These are phyloP conservation scores for Pituophis catenifer DNA, from an alignment of 2,113 vertebrate species.

Conservation along the genomic window DNA sequence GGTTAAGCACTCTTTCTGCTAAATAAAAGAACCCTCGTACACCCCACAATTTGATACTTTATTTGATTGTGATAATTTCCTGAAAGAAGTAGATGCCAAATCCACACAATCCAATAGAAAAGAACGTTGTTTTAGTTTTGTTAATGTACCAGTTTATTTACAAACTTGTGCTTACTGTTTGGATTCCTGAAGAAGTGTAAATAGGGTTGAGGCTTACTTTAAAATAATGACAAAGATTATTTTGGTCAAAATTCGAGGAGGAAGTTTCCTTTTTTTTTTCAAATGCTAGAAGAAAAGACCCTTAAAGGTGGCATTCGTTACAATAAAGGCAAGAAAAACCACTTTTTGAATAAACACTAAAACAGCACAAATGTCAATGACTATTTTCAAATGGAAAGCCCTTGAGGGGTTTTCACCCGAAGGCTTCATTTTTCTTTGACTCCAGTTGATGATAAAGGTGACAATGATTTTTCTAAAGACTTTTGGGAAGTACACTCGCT, in stretches of 20 bases:
- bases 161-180: background rate
- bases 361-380: background rate
- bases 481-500: background rate
- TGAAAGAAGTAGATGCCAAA: background rate
- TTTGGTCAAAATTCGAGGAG: background rate
- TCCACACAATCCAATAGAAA: background rate
- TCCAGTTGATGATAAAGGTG: background rate
- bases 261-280: too few relatives aligned
- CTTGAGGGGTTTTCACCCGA: background rate
- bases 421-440: background rate
- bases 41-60: background rate
- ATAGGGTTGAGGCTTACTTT: background rate
- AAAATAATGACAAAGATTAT: background rate
- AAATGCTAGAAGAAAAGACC: background rate
- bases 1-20: background rate
- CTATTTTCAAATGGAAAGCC: background rate
- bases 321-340: background rate
- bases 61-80: background rate
- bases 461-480: background rate
- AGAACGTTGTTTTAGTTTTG: background rate
- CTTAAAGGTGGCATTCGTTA: background rate
- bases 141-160: background rate
- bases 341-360: background rate
- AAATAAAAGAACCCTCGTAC: accelerated
- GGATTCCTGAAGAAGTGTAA: background rate